Evolutionary conservation across 2,113 vertebrate species (phyloP).

Genomic region (Pavo muticus): DNA sequence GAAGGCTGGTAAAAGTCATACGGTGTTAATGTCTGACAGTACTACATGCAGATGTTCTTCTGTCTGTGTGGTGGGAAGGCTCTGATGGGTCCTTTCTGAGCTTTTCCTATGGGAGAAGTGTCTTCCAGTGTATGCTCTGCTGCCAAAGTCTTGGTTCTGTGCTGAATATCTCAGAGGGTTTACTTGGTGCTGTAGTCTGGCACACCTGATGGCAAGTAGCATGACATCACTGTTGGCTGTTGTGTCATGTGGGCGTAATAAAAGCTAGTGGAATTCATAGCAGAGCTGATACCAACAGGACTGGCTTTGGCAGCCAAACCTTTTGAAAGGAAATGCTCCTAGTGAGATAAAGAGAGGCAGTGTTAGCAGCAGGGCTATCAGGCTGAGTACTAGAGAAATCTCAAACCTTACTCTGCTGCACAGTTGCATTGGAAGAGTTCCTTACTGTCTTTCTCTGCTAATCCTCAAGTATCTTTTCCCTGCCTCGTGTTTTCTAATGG

Average conservation of each 20-base stretch:
- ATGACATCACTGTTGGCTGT: background rate
- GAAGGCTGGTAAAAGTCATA: background rate
- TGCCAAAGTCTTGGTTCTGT: background rate
- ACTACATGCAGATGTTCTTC: background rate
- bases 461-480: background rate
- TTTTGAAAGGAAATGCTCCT: background rate
- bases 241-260: rapidly evolving
- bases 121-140: background rate
- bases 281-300: background rate
- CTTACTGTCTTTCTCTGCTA: background rate
- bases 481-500: background rate
- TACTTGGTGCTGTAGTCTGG: background rate
- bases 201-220: background rate
- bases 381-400: background rate
- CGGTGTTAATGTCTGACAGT: background rate
- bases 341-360: background rate
- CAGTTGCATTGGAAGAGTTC: background rate
- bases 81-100: background rate
- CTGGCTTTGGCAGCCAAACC: background rate
- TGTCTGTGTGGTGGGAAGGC: background rate
- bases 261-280: background rate
- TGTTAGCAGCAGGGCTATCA: background rate
- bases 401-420: background rate
- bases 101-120: background rate
- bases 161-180: background rate